These are phyloP conservation scores for Aphis craccivora DNA, from an alignment of 1,140 invertebrate genomes.

Conservation along the genomic window DNA sequence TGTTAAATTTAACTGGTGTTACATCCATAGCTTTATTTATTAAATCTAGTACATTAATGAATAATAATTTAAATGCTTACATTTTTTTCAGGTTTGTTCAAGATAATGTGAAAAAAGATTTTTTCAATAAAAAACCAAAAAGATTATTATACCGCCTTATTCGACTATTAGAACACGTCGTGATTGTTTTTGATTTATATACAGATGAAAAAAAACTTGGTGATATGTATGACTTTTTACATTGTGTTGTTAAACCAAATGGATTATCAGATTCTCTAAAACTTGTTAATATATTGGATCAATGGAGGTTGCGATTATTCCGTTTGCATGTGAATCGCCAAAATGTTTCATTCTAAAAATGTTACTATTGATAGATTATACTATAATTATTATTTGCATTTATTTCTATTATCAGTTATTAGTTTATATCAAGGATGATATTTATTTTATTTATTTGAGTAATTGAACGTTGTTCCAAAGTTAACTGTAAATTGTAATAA, in stretches of 20 bases:
- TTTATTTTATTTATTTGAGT: not conserved
- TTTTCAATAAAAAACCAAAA: not conserved
- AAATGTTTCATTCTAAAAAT: not conserved
- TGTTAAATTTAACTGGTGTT: not conserved
- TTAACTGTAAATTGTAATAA: not conserved
- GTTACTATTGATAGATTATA: not conserved
- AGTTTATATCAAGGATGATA: not conserved
- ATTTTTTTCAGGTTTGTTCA: constrained; percentile 43
- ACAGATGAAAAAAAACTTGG: constrained; percentile 4
- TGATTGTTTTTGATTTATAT: constrained; percentile 40
- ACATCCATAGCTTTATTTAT: not conserved
- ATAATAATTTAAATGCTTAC: not conserved
- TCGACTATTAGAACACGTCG: not conserved
- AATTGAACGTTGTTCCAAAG: not conserved
- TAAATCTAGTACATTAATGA: not conserved
- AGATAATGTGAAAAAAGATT: constrained; percentile 25
- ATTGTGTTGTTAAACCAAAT: not conserved
- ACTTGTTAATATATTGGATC: constrained; percentile 33
- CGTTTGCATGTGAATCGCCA: not conserved
- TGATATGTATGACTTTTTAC: constrained; percentile 24
- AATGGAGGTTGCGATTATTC: constrained; percentile 27
- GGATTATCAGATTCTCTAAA: not conserved
- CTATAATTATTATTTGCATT: not conserved
- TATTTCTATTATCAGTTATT: not conserved
- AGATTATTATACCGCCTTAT: not conserved